A percentile compares a stretch with the other conserved stretches of the same genome.
These are phyloP conservation scores for Lottia gigantea DNA, from an alignment of 2,888 invertebrate species.

Conservation along the genomic window DNA sequence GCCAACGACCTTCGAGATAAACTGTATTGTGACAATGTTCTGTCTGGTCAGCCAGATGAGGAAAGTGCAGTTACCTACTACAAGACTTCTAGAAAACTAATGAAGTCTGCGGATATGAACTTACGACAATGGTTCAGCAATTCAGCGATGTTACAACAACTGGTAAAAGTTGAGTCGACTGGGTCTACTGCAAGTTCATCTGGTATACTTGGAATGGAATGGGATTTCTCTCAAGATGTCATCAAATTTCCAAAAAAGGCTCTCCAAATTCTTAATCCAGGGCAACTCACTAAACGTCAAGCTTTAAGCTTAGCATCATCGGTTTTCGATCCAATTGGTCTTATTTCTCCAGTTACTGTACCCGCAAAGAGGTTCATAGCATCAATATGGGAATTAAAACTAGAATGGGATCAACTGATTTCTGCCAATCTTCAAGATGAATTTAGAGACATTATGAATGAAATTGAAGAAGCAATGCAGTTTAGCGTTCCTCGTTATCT, in stretches of 20 bases:
- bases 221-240: neutral
- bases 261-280: neutral
- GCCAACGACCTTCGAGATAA: neutral
- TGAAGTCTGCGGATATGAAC: neutral
- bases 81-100: neutral
- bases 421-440: neutral
- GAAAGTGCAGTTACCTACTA: neutral
- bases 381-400: neutral
- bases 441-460: neutral
- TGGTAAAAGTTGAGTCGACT: neutral
- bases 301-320: neutral
- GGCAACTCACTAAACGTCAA: neutral
- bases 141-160: neutral
- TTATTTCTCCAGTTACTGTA: slow-evolving; percentile 1
- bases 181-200: neutral
- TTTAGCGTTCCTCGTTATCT: neutral
- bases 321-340: neutral
- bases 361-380: neutral
- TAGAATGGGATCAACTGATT: neutral
- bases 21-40: neutral
- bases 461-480: neutral
- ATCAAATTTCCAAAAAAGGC: neutral
- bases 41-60: neutral
- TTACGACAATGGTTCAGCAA: neutral
- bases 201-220: neutral